Evolutionary conservation across 2,888 invertebrate species (phyloP).

Genomic region (Dendrolimus pini): DNA sequence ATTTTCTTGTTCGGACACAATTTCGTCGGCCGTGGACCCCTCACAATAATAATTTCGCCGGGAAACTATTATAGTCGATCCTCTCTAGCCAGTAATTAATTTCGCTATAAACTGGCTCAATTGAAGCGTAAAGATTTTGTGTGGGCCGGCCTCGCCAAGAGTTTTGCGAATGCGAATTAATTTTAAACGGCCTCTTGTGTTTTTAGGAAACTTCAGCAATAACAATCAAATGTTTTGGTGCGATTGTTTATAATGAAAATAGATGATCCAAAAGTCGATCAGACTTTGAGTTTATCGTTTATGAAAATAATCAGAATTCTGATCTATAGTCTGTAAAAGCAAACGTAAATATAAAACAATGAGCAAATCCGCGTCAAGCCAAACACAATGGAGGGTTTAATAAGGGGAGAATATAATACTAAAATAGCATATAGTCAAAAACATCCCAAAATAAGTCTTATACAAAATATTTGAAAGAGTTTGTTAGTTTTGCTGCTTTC

Average conservation of each 20-base stretch:
- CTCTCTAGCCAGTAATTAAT: constrained; percentile 74
- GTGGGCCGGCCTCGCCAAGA: constrained; percentile 52
- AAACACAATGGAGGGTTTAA: no score
- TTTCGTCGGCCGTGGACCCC: constrained; percentile 53
- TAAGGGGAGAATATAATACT: no score
- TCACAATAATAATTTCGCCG: constrained; percentile 71
- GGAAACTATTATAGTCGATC: constrained; percentile 74
- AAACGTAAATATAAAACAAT: no score
- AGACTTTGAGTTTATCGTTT: neutral
- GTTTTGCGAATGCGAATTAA: constrained; percentile 63
- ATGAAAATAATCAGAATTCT: neutral
- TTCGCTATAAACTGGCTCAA: constrained; percentile 71
- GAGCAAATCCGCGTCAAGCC: no score
- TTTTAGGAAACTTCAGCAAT: constrained; percentile 41
- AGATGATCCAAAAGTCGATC: neutral
- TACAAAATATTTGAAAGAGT: no score
- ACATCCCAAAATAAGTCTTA: no score
- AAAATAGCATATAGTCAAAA: no score
- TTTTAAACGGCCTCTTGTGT: constrained; percentile 50
- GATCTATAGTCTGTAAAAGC: no score
- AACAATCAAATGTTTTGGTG: constrained; percentile 25
- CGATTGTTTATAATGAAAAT: constrained; percentile 11
- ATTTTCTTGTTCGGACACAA: constrained; percentile 77
- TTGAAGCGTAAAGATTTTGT: constrained; percentile 73
- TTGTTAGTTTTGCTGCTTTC: no score